Evolutionary conservation across 2,888 invertebrate species (phyloP).

Genomic region (Linnaemya tessellans): DNA sequence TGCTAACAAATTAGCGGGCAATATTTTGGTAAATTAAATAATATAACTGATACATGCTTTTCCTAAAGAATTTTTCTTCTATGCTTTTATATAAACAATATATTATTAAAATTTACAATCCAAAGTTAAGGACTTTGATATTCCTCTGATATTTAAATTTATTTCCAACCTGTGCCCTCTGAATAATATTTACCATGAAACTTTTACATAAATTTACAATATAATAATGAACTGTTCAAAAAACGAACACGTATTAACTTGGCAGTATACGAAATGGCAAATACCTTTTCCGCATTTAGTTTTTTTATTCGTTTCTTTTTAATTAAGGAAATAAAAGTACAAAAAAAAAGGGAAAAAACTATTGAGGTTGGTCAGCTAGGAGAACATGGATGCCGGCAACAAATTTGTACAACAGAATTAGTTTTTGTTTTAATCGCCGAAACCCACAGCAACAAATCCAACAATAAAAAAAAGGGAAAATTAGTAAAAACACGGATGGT

Average conservation of each 20-base stretch:
- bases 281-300: slow-evolving; percentile 3
- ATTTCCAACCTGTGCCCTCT: not conserved
- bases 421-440: not conserved
- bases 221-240: not conserved
- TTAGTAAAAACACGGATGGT: not conserved
- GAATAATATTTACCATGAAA: not conserved
- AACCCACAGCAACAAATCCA: not conserved
- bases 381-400: not conserved
- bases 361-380: slow-evolving; percentile 43
- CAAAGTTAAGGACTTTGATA: no score
- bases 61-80: not conserved
- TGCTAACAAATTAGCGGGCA: no score
- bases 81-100: not conserved
- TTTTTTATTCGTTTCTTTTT: not conserved
- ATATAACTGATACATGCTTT: no score
- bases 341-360: not conserved
- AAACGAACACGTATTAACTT: not conserved
- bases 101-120: no score
- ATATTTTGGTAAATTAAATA: no score
- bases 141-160: not conserved
- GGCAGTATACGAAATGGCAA: slow-evolving; percentile 3
- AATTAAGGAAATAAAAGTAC: slow-evolving; percentile 6
- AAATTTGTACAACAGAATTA: slow-evolving; percentile 5
- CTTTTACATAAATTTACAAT: not conserved
- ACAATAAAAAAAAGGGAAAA: not conserved